Evolutionary conservation across 2,113 vertebrate species (phyloP), one percentile per base, ranked within the genome.

Genomic region (Cyprinus carpio): DNA sequence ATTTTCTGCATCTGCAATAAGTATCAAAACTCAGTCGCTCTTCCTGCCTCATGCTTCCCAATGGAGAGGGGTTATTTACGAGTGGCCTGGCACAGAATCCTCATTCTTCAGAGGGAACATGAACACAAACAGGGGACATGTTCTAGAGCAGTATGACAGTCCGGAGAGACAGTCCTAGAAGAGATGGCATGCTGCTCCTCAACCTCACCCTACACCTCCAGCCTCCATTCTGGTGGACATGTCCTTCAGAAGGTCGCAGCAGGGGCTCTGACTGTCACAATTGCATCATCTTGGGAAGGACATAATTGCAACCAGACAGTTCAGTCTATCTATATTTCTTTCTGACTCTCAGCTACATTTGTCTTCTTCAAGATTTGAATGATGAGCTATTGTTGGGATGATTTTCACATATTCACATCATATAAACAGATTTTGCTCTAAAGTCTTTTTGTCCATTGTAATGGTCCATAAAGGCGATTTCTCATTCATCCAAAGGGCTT

Each of bases 221-320:
- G 69, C 88, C 90, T 49, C 81, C 46, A 84, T 90, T 94, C 88
- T 92, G 90, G 85, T 90, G 91, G 90, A 92, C 92, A 93, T 92
- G 93, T 90, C 92, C 92, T 93, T 90, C 87, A 91, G 92, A 84
- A 93, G 37, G 37, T 40, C 37, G 0, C 37, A 40, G 37, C 5
- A 40, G 94, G 96, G 92, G 94, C 76, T 92, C 91, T 93, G 92
- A 95, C 95, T 95, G 94, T 92, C 81, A 95, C 95, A 94, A 94
- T 93, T 93, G 95, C 89, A 88, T 83, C 92, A 82, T 94, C 84
- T 91, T 93, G 90, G 90, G 84, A 84, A 94, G 91, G 92, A 91
- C 72, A 79, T 97, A 96, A 98, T 96, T 95, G 91, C 92, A 95
- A 96, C 91, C 96, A 97, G 95, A 96, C 94, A 90, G 91, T 93